Conservation (phyloP, 2,888 invertebrate species). For the Drosophila leonis region DNA sequence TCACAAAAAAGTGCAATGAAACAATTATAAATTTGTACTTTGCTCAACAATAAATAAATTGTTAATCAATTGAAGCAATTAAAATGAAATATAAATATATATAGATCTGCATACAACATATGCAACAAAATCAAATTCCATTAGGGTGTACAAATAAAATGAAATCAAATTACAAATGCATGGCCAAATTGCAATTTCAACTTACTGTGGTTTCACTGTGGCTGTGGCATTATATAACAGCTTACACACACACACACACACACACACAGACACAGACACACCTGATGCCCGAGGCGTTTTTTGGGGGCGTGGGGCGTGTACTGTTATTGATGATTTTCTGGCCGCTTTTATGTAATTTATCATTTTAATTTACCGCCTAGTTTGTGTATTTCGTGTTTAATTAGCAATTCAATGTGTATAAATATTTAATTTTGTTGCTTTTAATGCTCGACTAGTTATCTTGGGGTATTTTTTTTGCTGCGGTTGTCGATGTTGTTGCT, state of each 20-base stretch:
- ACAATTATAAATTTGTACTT: neutral
- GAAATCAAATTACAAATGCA: slow-evolving; percentile 50
- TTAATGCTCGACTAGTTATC: slow-evolving; percentile 20
- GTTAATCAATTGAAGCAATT: slow-evolving; percentile 41
- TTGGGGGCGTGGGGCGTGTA: neutral
- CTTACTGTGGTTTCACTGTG: slow-evolving; percentile 42
- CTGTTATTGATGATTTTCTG: slow-evolving; percentile 18
- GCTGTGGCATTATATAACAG: neutral
- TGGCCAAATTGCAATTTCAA: slow-evolving; percentile 50
- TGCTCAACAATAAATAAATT: slow-evolving; percentile 24
- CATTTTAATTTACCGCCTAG: slow-evolving; percentile 65
- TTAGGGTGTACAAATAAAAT: slow-evolving; percentile 55
- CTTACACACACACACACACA: neutral
- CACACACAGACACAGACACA: neutral
- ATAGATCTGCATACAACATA: neutral
- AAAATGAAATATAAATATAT: slow-evolving; percentile 18
- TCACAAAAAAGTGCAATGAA: neutral
- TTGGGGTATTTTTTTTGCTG: slow-evolving; percentile 2
- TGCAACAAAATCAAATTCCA: slow-evolving; percentile 51
- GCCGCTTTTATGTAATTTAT: slow-evolving; percentile 55
- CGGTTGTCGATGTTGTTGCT: slow-evolving; percentile 6
- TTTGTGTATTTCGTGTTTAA: slow-evolving; percentile 63
- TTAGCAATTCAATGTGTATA: slow-evolving; percentile 59
- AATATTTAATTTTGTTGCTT: slow-evolving; percentile 49
- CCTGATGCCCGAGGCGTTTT: slow-evolving; percentile 13